Conservation (phyloP, 2,888 invertebrate species). For the Drosophila subquinaria region DNA sequence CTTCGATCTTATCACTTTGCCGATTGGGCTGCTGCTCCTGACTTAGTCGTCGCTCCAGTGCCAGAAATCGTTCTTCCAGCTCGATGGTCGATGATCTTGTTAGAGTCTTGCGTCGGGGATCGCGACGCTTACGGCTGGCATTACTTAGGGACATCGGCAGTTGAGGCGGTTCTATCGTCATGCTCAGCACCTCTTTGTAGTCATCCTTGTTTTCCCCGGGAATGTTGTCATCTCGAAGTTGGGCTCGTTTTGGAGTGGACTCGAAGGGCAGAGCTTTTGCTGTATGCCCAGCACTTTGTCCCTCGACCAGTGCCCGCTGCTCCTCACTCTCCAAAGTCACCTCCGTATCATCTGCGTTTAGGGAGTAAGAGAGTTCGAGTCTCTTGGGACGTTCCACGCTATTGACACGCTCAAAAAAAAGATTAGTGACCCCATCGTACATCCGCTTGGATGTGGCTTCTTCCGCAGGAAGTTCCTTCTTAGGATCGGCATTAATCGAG, state of each 20-base stretch:
- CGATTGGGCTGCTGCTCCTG: conserved; percentile 55
- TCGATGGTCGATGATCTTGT: conserved; percentile 80
- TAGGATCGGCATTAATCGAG: conserved; percentile 52
- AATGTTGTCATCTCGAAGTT: conserved; percentile 67
- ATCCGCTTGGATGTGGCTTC: conserved; percentile 33
- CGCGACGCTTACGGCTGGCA: conserved; percentile 69
- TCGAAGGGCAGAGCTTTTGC: conserved; percentile 14
- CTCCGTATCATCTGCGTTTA: conserved; percentile 73
- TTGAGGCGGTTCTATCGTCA: conserved; percentile 65
- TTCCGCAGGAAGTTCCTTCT: conserved; percentile 4
- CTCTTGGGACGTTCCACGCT: conserved; percentile 84
- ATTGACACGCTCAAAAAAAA: conserved; percentile 85
- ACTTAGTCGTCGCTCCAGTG: conserved; percentile 72
- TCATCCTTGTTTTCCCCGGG: conserved; percentile 75
- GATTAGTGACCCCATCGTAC: conserved; percentile 85
- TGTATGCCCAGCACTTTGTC: conserved; percentile 22
- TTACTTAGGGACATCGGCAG: conserved; percentile 30
- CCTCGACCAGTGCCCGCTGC: conserved; percentile 37
- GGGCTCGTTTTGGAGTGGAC: neutral
- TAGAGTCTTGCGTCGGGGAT: conserved; percentile 77
- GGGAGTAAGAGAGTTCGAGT: conserved; percentile 81
- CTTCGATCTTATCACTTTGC: conserved; percentile 23
- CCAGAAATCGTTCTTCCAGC: conserved; percentile 75
- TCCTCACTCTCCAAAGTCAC: conserved; percentile 22
- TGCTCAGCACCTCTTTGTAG: conserved; percentile 67